These are phyloP conservation scores for Xiphydria camelus DNA, from an alignment of 2,888 invertebrate genomes.

Conservation along the genomic window DNA sequence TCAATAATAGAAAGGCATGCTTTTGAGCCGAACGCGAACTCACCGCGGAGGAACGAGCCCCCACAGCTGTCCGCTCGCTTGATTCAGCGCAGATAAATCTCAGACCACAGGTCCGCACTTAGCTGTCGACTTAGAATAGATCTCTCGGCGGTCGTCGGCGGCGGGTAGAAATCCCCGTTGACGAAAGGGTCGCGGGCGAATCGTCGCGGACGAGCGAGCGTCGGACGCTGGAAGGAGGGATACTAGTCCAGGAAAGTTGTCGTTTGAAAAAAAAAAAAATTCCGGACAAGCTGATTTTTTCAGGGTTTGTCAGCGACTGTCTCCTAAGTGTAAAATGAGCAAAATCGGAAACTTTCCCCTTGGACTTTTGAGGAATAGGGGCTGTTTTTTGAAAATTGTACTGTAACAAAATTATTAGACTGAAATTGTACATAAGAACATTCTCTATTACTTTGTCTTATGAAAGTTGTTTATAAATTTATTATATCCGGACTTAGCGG, in stretches of 20 bases:
- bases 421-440: too few relatives aligned
- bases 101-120: conserved; percentile 44
- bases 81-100: conserved; percentile 48
- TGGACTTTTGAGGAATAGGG: too few relatives aligned
- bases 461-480: not conserved
- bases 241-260: too few relatives aligned
- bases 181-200: not conserved
- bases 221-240: too few relatives aligned
- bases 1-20: conserved; percentile 55
- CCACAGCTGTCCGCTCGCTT: conserved; percentile 27
- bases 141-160: conserved; percentile 13
- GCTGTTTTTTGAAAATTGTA: too few relatives aligned
- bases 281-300: too few relatives aligned
- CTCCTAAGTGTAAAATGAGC: too few relatives aligned
- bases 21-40: conserved; percentile 37
- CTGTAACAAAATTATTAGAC: too few relatives aligned
- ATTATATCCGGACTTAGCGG: not conserved
- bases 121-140: conserved; percentile 40
- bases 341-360: too few relatives aligned
- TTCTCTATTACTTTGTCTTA: too few relatives aligned
- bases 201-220: not conserved
- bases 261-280: too few relatives aligned
- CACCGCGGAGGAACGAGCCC: not conserved
- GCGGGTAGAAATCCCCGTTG: conserved; percentile 4
- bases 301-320: too few relatives aligned